These are phyloP conservation scores for Drosophila anomalata DNA, from an alignment of 2,888 invertebrate genomes.

Conservation along the genomic window DNA sequence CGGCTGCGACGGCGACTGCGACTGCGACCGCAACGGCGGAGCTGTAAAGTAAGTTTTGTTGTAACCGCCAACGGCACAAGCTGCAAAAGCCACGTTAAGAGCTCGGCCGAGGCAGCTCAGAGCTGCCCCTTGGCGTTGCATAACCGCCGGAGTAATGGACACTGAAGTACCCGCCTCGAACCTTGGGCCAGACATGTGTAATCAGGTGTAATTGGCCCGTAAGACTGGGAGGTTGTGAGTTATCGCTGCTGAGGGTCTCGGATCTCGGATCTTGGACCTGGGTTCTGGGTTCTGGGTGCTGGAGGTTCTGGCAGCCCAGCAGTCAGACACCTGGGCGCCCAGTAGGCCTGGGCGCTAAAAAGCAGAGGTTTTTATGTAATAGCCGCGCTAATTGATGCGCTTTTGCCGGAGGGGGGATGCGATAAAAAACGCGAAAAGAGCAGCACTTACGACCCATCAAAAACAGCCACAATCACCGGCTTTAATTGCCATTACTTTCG, in stretches of 20 bases:
- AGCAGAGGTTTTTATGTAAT: constrained; percentile 33
- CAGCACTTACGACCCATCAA: constrained; percentile 30
- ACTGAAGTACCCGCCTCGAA: neutral
- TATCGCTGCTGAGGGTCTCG: no score
- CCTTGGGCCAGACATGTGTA: neutral
- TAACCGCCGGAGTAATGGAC: constrained; percentile 41
- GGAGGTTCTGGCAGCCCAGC: constrained; percentile 3
- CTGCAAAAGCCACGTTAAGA: constrained; percentile 52
- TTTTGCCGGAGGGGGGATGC: neutral
- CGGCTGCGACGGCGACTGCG: constrained; percentile 15
- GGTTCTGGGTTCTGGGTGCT: constrained; percentile 9
- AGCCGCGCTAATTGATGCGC: constrained; percentile 48
- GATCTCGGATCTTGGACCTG: constrained; percentile 5
- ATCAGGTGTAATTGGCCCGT: neutral
- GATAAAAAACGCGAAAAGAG: neutral
- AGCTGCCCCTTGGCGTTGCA: constrained; percentile 48
- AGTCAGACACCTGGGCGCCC: no score
- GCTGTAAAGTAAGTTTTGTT: constrained; percentile 52
- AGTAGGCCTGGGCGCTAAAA: no score
- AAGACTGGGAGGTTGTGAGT: no score
- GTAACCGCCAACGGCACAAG: constrained; percentile 58
- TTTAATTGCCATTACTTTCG: constrained; percentile 39
- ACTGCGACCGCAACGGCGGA: constrained; percentile 5
- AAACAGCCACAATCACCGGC: constrained; percentile 13
- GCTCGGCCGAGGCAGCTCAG: constrained; percentile 26